Conservation (phyloP, 1,140 invertebrate species). For the Trichonephila inaurata region DNA sequence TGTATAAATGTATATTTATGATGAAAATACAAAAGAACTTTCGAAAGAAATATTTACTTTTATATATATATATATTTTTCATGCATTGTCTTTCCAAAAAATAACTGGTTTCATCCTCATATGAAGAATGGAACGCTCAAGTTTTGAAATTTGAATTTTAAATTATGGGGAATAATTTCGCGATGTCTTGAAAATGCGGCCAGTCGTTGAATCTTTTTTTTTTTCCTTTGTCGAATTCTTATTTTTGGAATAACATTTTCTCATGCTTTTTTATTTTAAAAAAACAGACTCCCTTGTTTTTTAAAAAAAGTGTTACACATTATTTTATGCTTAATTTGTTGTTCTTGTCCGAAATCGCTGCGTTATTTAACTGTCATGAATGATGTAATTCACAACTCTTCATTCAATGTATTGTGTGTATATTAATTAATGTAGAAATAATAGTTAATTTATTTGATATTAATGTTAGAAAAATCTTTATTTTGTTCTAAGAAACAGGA, state of each 20-base stretch:
- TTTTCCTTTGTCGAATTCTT: background rate
- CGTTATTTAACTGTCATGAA: no score
- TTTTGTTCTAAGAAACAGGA: no score
- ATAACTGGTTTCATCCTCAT: background rate
- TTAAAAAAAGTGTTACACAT: no score
- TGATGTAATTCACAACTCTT: no score
- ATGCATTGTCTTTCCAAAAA: background rate
- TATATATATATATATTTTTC: background rate
- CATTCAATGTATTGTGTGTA: no score
- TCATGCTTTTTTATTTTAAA: background rate
- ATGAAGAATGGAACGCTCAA: background rate
- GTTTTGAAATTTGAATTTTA: constrained; percentile 34
- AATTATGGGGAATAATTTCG: constrained; percentile 28
- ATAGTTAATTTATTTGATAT: no score
- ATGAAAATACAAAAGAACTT: constrained; percentile 2
- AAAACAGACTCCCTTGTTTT: no score
- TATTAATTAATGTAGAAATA: no score
- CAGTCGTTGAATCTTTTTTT: background rate
- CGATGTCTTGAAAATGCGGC: background rate
- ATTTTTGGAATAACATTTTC: background rate
- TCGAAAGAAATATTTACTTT: background rate
- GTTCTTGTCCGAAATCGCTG: no score
- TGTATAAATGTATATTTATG: constrained; percentile 32
- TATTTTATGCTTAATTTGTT: no score
- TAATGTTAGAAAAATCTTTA: no score